These are phyloP conservation scores for Tethea ocularis DNA, from an alignment of 2,888 invertebrate genomes.

Conservation along the genomic window DNA sequence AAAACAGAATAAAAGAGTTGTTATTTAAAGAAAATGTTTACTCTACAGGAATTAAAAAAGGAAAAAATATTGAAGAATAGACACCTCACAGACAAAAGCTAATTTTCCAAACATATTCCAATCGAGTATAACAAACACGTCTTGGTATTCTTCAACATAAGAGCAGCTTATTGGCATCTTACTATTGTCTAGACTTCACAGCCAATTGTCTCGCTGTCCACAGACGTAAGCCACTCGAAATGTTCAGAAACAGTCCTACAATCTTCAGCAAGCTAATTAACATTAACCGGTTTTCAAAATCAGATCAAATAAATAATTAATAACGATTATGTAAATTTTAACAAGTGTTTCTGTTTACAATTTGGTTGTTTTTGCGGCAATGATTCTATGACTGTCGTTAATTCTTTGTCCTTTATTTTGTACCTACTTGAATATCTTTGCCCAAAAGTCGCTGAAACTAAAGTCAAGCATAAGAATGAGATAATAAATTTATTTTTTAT, in stretches of 20 bases:
- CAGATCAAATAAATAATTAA: too few relatives aligned
- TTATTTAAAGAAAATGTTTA: background rate
- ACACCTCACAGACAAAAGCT: constrained; percentile 11
- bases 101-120: constrained; percentile 24
- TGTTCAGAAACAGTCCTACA: constrained; percentile 18
- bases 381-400: too few relatives aligned
- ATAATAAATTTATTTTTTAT: too few relatives aligned
- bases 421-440: too few relatives aligned
- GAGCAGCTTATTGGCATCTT: constrained; percentile 36
- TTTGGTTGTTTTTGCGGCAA: constrained; percentile 14
- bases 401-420: too few relatives aligned
- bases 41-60: background rate
- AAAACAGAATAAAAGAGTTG: background rate
- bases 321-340: too few relatives aligned
- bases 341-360: too few relatives aligned
- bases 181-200: constrained; percentile 52
- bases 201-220: constrained; percentile 41
- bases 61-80: too few relatives aligned
- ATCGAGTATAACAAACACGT: constrained; percentile 1
- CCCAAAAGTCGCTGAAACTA: too few relatives aligned
- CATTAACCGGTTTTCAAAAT: background rate
- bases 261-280: constrained; percentile 13
- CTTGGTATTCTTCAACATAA: constrained; percentile 15
- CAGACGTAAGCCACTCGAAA: constrained; percentile 20
- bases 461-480: too few relatives aligned